Conservation (phyloP, 2,113 vertebrate genomes). For the Ranitomeya variabilis region DNA sequence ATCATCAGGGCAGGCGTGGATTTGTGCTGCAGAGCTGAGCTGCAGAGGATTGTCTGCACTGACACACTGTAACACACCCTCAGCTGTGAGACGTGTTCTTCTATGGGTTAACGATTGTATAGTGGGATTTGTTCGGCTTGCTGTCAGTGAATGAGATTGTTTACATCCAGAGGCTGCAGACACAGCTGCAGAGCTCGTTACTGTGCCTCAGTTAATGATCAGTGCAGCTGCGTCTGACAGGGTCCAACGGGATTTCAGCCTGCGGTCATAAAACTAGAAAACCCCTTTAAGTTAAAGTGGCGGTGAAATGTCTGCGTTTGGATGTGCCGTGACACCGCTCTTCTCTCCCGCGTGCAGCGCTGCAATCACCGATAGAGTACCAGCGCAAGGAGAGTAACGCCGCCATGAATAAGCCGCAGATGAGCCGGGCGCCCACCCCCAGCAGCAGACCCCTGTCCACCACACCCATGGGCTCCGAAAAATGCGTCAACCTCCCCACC, state of each 20-base stretch:
- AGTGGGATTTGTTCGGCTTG: background rate
- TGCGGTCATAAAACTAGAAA: no score
- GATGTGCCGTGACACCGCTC: background rate
- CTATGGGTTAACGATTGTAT: background rate
- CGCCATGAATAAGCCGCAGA: conserved; percentile 82
- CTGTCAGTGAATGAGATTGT: background rate
- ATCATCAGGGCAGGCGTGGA: background rate
- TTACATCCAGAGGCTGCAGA: background rate
- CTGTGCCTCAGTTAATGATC: background rate
- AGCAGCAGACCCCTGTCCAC: conserved; percentile 87
- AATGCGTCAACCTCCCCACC: conserved; percentile 77
- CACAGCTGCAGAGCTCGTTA: background rate
- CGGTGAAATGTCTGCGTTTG: no score
- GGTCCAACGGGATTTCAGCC: no score
- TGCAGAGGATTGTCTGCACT: background rate
- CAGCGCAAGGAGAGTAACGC: conserved; percentile 85
- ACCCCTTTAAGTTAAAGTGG: no score
- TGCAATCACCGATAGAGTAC: conserved; percentile 95
- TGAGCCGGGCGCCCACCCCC: conserved; percentile 71
- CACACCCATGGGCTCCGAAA: conserved; percentile 77
- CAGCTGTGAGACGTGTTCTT: background rate
- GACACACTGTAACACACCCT: background rate
- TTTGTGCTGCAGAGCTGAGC: background rate
- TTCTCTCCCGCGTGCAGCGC: conserved; percentile 72
- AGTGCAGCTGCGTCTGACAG: background rate